Base-by-base conservation (phyloP, 2,888 invertebrate species). In the Elmis aenea region DNA sequence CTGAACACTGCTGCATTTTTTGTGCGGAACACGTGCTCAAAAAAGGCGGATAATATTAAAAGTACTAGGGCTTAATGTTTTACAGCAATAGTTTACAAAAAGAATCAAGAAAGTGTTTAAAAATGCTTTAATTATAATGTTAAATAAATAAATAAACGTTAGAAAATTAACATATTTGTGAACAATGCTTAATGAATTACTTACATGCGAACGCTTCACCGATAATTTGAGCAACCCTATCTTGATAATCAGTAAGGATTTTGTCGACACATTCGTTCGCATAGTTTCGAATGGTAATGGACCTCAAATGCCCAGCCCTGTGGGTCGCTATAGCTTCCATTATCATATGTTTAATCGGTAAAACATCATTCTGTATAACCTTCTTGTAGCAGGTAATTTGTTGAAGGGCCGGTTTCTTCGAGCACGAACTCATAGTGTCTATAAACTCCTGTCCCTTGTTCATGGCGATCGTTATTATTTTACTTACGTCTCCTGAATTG, bases 351-450 rank as follows among this genome's bases (percentile, higher is more conserved):
- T 64, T 65, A 8, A 62, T 50, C 1, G 66, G 62, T 20, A 46
- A 32, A 2, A 64, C 52, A 13, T 55, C 50, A n/a, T 40, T 33
- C 3, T 23, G 28, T 22, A 64, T 62, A 10, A 62, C 52, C 13
- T 54, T 53, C 38, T 54, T 57, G 38, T 63, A 64, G 33, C 64
- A 65, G 14, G 51, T 36, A 28, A 62, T 52, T 24, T 59, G 53
- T 9, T 50, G 50, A 15, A 59, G 39, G 4, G 52, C 58, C 1
- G 40, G 26, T 35, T 57, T 58, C 22, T 45, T 33, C 33, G 59
- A 57, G 35, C 61, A 61, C 3, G 40, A 39, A 14, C 49, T 43
- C 32, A 62, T 28, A 3, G 50, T 45, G 16, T 56, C 52, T 13
- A 62, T 30, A 21, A 62, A 48, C 8, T 37, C 26, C 30, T 58